phyloP scores from a whole-genome alignment of 1,140 invertebrate species.

The Brachionus manjavacas region DNA sequence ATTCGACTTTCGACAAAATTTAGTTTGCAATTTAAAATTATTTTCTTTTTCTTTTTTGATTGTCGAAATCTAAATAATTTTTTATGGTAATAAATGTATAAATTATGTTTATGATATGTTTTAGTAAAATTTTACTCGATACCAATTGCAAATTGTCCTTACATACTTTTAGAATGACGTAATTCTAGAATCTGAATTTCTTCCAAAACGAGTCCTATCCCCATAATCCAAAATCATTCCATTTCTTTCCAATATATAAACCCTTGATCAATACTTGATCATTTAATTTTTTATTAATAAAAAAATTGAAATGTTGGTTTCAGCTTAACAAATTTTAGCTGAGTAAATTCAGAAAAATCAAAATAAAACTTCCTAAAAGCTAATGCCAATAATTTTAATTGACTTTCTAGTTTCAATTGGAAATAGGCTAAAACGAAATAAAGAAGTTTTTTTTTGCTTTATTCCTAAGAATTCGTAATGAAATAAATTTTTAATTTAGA shows the following conservation, averaged over 20 bases:
- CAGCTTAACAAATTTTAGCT: not conserved
- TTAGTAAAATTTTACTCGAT: not conserved
- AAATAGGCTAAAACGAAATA: too few species aligned
- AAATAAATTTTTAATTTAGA: too few species aligned
- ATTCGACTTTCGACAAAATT: not conserved
- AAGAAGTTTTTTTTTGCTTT: too few species aligned
- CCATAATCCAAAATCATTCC: too few species aligned
- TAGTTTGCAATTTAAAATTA: not conserved
- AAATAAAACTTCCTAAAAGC: not conserved
- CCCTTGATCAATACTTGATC: too few species aligned
- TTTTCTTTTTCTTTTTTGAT: not conserved
- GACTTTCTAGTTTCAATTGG: too few species aligned
- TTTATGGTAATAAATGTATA: not conserved
- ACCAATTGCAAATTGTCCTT: not conserved
- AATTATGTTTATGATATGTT: not conserved
- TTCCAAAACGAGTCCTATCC: too few species aligned
- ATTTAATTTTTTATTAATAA: too few species aligned
- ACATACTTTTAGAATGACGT: not conserved
- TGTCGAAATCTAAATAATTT: not conserved
- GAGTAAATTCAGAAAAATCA: not conserved
- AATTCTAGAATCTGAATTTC: too few species aligned
- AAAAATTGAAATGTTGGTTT: not conserved
- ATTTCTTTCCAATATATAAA: too few species aligned
- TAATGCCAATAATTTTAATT: not conserved
- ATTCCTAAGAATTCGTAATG: too few species aligned